A percentile compares a stretch with the other conserved stretches of the same genome.
Evolutionary conservation across 1,140 invertebrate genomes (phyloP).

Genomic region (Chlorops oryzae): DNA sequence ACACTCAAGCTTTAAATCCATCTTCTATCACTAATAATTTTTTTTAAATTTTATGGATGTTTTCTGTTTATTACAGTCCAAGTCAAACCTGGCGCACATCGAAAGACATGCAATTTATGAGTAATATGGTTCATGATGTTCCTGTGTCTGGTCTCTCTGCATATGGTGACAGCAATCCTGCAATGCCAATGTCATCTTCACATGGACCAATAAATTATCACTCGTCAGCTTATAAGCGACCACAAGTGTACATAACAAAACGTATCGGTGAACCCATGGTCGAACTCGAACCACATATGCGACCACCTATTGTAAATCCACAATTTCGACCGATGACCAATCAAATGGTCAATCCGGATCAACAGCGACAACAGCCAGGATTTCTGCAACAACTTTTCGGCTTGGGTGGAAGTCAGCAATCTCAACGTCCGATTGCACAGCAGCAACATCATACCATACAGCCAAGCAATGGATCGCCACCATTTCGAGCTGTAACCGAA

Average conservation of each 20-base stretch:
- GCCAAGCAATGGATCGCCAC: slow-evolving; percentile 21
- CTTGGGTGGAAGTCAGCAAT: slow-evolving; percentile 19
- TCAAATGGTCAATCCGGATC: slow-evolving; percentile 38
- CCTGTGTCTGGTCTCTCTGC: not conserved
- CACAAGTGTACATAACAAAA: slow-evolving; percentile 40
- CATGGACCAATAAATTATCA: slow-evolving; percentile 33
- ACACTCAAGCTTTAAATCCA: no score
- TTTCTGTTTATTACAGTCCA: slow-evolving; percentile 21
- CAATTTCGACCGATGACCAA: slow-evolving; percentile 45
- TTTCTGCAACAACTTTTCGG: slow-evolving; percentile 36
- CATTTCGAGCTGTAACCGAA: slow-evolving; percentile 65
- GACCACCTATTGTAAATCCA: slow-evolving; percentile 31
- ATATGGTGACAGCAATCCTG: slow-evolving; percentile 3
- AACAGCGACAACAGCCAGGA: slow-evolving; percentile 25
- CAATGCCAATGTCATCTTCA: slow-evolving; percentile 4
- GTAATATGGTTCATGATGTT: slow-evolving; percentile 19
- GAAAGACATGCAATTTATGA: slow-evolving; percentile 27
- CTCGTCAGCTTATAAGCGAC: slow-evolving; percentile 40
- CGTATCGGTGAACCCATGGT: slow-evolving; percentile 42
- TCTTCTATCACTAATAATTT: not conserved
- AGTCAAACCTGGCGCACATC: slow-evolving; percentile 27
- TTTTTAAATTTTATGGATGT: not conserved
- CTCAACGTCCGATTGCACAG: no score
- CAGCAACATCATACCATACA: slow-evolving; percentile 9
- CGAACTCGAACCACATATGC: slow-evolving; percentile 39